Conservation (phyloP, 2,113 vertebrate genomes). For the Heterotilapia buettikoferi region DNA sequence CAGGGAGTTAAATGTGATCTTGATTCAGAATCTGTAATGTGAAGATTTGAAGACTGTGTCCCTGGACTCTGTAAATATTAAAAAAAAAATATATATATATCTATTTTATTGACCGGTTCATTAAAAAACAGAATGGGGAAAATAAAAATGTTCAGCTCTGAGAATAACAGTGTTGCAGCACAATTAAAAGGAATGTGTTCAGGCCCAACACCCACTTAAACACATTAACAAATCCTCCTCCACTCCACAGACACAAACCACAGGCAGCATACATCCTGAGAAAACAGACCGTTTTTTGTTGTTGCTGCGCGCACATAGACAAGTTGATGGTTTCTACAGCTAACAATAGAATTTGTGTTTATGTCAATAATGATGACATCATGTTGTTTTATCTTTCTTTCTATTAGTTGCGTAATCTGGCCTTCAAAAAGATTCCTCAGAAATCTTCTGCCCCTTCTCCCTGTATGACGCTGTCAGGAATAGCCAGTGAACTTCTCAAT, state of each 20-base stretch:
- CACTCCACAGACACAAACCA: background rate
- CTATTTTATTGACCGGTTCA: background rate
- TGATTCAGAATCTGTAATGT: background rate
- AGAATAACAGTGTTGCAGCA: background rate
- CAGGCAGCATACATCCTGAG: background rate
- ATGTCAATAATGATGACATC: background rate
- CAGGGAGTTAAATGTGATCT: background rate
- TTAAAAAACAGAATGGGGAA: background rate
- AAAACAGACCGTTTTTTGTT: background rate
- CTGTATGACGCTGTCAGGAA: slow-evolving; percentile 55
- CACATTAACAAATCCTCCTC: background rate
- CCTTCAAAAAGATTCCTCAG: slow-evolving; percentile 93
- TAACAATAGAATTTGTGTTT: background rate
- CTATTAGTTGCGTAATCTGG: slow-evolving; percentile 84
- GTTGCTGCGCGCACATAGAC: background rate
- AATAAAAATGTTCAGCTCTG: background rate
- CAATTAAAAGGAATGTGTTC: background rate
- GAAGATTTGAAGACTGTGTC: background rate
- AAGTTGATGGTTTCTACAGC: background rate
- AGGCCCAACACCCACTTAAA: background rate
- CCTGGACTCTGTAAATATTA: background rate
- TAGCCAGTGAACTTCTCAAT: slow-evolving; percentile 75
- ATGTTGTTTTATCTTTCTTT: background rate
- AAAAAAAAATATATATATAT: rapidly evolving
- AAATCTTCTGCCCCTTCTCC: slow-evolving; percentile 72